A percentile compares a stretch with the other conserved stretches of the same genome.
phyloP scores from a whole-genome alignment of 2,888 invertebrate genomes.

The Embidobia sp. region DNA sequence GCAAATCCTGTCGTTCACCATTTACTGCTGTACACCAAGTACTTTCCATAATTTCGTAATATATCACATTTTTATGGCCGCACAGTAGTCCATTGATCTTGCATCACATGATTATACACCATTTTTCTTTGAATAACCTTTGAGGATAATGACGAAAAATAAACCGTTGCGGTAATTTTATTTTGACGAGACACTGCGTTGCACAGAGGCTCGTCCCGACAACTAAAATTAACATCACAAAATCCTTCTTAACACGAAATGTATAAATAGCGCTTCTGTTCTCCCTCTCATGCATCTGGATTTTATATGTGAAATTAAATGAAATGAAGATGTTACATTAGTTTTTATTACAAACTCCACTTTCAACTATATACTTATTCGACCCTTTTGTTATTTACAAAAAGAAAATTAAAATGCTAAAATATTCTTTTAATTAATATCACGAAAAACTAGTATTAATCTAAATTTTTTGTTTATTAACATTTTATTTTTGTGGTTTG shows the following conservation, averaged over 20 bases:
- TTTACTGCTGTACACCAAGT: constrained; percentile 67
- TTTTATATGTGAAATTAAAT: constrained; percentile 45
- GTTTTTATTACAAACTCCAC: too few species aligned
- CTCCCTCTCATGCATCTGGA: constrained; percentile 62
- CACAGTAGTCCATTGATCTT: too few species aligned
- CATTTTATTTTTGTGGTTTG: too few species aligned
- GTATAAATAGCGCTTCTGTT: constrained; percentile 76
- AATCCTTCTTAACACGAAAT: constrained; percentile 72
- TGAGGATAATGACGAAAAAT: constrained; percentile 46
- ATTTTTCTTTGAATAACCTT: constrained; percentile 29
- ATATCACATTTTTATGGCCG: constrained; percentile 6
- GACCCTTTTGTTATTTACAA: too few species aligned
- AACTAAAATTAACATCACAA: constrained; percentile 78
- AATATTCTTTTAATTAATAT: too few species aligned
- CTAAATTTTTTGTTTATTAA: too few species aligned
- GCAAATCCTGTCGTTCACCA: constrained; percentile 70
- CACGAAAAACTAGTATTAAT: too few species aligned
- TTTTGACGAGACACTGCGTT: constrained; percentile 56
- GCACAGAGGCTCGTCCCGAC: constrained; percentile 68
- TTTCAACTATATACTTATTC: too few species aligned
- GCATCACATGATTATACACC: too few species aligned
- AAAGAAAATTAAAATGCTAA: too few species aligned
- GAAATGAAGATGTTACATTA: constrained; percentile 23
- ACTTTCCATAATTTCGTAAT: constrained; percentile 72
- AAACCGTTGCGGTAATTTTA: constrained; percentile 36